phyloP scores from a whole-genome alignment of 2,797 vertebrate species.

The Gymnothorax reevesii region DNA sequence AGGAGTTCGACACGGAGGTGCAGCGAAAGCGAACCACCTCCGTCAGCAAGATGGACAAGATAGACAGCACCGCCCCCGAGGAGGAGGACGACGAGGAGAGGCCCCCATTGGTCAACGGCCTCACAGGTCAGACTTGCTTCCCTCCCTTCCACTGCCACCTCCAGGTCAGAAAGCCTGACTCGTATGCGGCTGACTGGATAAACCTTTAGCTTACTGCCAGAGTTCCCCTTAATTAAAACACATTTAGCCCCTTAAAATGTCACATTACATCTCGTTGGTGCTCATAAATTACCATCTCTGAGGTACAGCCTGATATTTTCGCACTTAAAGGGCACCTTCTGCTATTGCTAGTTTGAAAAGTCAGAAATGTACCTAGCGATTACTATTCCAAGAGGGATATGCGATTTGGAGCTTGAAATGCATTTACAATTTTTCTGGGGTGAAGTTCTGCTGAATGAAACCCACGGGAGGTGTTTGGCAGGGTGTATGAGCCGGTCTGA shows the following conservation, averaged over 20 bases:
- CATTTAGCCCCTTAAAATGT: conserved; percentile 10
- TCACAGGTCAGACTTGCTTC: conserved; percentile 72
- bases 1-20: conserved; percentile 90
- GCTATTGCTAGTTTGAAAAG: background rate
- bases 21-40: conserved; percentile 95
- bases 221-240: background rate
- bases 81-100: conserved; percentile 95
- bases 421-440: background rate
- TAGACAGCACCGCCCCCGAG: conserved; percentile 90
- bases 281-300: background rate
- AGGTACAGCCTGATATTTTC: background rate
- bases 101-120: conserved; percentile 74
- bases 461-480: background rate
- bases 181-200: background rate
- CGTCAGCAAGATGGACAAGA: conserved; percentile 96
- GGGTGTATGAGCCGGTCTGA: background rate
- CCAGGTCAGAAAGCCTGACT: background rate
- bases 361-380: background rate
- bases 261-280: background rate
- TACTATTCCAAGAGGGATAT: background rate
- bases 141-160: background rate
- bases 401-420: background rate
- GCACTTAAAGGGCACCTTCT: background rate
- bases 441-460: background rate
- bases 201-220: background rate